Evolutionary conservation across 2,113 vertebrate genomes (phyloP), one percentile per base, ranked within the genome.

Genomic region (Bucco capensis): DNA sequence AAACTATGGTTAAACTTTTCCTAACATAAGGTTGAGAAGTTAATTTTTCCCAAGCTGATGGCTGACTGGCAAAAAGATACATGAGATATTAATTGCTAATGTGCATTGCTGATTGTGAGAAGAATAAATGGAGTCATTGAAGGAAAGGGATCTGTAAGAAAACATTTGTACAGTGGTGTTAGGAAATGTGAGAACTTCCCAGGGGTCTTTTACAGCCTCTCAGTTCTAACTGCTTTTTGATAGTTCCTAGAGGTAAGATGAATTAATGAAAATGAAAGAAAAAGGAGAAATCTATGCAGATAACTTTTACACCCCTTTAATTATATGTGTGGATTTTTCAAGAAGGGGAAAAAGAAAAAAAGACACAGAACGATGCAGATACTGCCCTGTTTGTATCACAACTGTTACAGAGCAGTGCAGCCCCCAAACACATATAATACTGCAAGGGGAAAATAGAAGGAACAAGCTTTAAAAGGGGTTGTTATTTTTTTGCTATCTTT

Each of bases 21-120:
- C 14, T 64, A 38, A 25, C 2, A 5, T 19, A 30, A 38, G 6
- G 13, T 67, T 5, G 7, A 58, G 13, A 13, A 71, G n/a, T 51
- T 71, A 2, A 19, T 69, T 84, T 65, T 37, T 61, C 49, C 23
- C 18, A 60, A 3, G 5, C 12, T 51, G 6, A 24, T 31, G 8
- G 12, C 15, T 60, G 37, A 6, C 49, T 83, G 37, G 25, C 35
- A 54, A 57, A 82, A 57, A 50, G 12, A 10, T 7, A 74, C 17
- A 40, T 0, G 0, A 4, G 6, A 14, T 60, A 38, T 42, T 54
- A 38, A 74, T 30, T 54, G 9, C 49, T 53, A 56, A 31, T 8
- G 4, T 42, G 1, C 19, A 30, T 53, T 16, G 11, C 10, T 84
- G 28, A 24, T 64, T 22, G 24, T n/a, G 14, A 75, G 64, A 79